phyloP scores from a whole-genome alignment of 2,113 vertebrate species.

The Alectura lathami region DNA sequence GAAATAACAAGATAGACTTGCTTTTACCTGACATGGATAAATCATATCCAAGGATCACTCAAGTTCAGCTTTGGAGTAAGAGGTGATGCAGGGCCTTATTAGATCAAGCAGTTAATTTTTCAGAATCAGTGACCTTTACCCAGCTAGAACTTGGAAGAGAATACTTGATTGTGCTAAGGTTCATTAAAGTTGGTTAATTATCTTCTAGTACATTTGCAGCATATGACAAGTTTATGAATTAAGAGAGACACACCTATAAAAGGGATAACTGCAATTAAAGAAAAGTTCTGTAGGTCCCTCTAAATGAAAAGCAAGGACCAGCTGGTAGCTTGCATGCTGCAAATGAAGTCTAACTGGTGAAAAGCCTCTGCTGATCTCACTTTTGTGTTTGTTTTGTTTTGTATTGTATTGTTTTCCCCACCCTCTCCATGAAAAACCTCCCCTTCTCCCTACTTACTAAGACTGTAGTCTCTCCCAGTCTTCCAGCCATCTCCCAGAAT shows the following conservation, averaged over 20 bases:
- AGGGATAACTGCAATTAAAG: neutral
- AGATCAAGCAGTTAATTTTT: neutral
- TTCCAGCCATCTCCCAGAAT: neutral
- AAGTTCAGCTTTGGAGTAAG: neutral
- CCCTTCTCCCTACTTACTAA: neutral
- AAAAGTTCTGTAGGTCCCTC: neutral
- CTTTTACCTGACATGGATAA: neutral
- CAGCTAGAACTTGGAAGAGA: neutral
- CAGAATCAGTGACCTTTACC: neutral
- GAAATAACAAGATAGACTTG: neutral
- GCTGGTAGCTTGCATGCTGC: neutral
- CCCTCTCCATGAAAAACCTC: neutral
- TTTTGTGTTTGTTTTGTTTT: neutral
- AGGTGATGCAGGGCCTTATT: neutral
- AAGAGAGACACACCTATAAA: neutral
- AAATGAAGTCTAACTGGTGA: neutral
- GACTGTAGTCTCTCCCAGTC: neutral
- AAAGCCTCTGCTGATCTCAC: neutral
- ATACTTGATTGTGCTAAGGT: neutral
- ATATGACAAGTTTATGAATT: neutral
- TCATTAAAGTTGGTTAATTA: conserved; percentile 38
- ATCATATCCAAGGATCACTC: neutral
- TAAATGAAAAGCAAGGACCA: neutral
- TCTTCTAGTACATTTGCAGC: conserved; percentile 1
- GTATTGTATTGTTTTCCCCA: too few relatives aligned